phyloP scores from a whole-genome alignment of 1,140 invertebrate species.

The Zophobas atratus region DNA sequence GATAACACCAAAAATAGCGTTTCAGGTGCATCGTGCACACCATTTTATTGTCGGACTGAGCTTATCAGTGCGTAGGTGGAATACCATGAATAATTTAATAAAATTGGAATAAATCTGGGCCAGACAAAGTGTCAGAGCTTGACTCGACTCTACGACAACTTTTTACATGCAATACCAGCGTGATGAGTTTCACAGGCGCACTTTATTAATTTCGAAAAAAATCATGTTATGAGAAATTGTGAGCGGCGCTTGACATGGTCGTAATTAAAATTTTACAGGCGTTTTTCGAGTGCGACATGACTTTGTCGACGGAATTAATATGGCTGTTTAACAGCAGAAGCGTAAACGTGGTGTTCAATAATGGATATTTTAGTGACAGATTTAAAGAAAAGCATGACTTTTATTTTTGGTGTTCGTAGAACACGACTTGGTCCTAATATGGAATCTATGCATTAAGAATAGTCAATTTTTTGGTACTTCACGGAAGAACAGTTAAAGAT shows the following conservation, averaged over 20 bases:
- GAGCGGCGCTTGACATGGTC: slow-evolving; percentile 3
- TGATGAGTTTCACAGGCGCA: slow-evolving; percentile 30
- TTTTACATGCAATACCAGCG: slow-evolving; percentile 16
- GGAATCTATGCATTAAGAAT: too few relatives aligned
- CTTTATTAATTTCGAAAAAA: slow-evolving; percentile 39
- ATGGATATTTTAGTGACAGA: too few relatives aligned
- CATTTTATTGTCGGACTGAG: not conserved
- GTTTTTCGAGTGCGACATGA: slow-evolving; percentile 10
- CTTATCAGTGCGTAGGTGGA: not conserved
- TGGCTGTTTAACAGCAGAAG: too few relatives aligned
- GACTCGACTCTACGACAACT: slow-evolving; percentile 15
- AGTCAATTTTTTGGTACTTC: too few relatives aligned
- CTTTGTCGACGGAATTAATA: not conserved
- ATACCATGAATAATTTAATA: slow-evolving; percentile 11
- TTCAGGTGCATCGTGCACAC: slow-evolving; percentile 21
- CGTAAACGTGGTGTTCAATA: too few relatives aligned
- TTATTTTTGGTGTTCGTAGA: too few relatives aligned
- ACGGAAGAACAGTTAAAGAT: too few relatives aligned
- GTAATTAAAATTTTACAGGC: slow-evolving; percentile 26
- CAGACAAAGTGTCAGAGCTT: slow-evolving; percentile 32
- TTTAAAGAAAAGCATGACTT: too few relatives aligned
- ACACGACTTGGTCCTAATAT: too few relatives aligned
- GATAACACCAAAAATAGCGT: slow-evolving; percentile 10
- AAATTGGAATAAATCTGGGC: slow-evolving; percentile 23
- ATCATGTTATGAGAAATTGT: slow-evolving; percentile 31